Evolutionary conservation across 2,797 vertebrate genomes (phyloP).

Genomic region (Sebastes trivittatus): DNA sequence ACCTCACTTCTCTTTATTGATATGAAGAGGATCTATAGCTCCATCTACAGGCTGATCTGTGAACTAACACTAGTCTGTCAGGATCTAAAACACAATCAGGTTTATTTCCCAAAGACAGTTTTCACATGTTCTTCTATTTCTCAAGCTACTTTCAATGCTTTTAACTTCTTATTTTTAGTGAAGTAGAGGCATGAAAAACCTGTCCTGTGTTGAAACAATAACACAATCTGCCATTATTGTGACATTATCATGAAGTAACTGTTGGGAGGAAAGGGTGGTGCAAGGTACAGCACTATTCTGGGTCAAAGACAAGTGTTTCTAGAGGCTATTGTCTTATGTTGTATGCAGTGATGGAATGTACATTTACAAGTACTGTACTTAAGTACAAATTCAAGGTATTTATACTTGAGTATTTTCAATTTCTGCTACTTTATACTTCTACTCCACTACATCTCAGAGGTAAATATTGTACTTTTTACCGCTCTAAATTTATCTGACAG

Average conservation of each 20-base stretch:
- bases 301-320: neutral
- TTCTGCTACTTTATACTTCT: too few species aligned
- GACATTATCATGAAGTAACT: neutral
- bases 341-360: neutral
- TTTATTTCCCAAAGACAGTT: neutral
- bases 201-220: neutral
- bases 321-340: neutral
- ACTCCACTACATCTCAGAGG: too few species aligned
- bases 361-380: neutral
- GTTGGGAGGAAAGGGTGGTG: neutral
- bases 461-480: too few species aligned
- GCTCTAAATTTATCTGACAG: too few species aligned
- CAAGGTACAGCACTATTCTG: neutral
- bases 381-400: too few species aligned
- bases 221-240: neutral
- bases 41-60: conserved; percentile 55
- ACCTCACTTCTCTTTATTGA: neutral
- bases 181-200: neutral
- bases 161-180: neutral
- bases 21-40: conserved; percentile 13
- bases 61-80: neutral
- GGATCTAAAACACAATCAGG: neutral
- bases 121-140: neutral
- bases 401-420: too few species aligned
- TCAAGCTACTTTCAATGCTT: neutral